A percentile compares a stretch with the other conserved stretches of the same genome.
These are phyloP conservation scores for Pangasius mekongensis DNA, from an alignment of 2,797 vertebrate species.

Conservation along the genomic window DNA sequence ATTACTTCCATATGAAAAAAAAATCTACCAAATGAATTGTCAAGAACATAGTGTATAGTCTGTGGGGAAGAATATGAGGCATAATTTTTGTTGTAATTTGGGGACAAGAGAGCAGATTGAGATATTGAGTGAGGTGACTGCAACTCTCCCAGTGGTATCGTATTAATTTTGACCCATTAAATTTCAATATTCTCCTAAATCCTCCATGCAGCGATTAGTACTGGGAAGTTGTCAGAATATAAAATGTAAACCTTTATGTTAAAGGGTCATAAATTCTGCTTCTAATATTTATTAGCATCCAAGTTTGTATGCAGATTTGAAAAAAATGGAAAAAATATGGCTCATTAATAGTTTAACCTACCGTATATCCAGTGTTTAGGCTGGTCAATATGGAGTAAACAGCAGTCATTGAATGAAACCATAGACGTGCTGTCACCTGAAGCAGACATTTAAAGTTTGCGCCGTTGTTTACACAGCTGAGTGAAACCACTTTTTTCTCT, in stretches of 20 bases:
- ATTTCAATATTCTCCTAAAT: not conserved
- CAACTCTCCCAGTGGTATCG: not conserved
- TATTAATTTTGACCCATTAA: not conserved
- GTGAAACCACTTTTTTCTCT: conserved; percentile 67
- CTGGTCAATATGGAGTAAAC: conserved; percentile 81
- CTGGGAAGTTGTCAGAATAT: not conserved
- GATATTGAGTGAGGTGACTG: not conserved
- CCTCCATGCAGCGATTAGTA: not conserved
- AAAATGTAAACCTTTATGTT: not conserved
- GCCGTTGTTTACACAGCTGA: conserved; percentile 91
- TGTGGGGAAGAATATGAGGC: no score
- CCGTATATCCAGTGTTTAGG: not conserved
- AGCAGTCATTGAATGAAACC: conserved; percentile 91
- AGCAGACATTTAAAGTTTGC: conserved; percentile 84
- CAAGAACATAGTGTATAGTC: not conserved
- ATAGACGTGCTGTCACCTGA: conserved; percentile 97
- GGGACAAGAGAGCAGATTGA: not conserved
- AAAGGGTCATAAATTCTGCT: not conserved
- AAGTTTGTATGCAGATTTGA: not conserved
- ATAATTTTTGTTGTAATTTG: not conserved
- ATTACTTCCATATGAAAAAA: not conserved
- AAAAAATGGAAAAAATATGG: not conserved
- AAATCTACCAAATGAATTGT: not conserved
- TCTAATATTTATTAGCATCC: not conserved
- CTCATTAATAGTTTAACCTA: not conserved